These are phyloP conservation scores for Maccullochella peelii DNA, from an alignment of 2,113 vertebrate species.

Conservation along the genomic window DNA sequence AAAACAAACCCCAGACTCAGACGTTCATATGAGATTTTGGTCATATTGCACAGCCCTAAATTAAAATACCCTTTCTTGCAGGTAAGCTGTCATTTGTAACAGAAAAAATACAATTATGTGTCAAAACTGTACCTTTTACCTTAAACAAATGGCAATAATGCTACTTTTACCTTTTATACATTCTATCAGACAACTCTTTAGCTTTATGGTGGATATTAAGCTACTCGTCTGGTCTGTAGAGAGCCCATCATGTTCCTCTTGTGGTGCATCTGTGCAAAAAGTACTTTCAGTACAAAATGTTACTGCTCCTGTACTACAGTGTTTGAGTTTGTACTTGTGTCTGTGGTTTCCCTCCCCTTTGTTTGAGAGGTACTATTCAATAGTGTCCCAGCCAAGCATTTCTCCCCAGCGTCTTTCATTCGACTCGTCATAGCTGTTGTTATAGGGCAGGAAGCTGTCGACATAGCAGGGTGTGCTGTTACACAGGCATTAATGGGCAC, in stretches of 20 bases:
- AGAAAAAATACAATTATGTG: too few relatives aligned
- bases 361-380: conserved; percentile 23
- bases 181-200: not conserved
- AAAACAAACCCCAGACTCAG: too few relatives aligned
- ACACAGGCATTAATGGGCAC: conserved; percentile 56
- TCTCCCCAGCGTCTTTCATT: conserved; percentile 32
- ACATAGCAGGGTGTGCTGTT: conserved; percentile 70
- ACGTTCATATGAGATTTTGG: too few relatives aligned
- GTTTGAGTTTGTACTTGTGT: not conserved
- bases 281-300: not conserved
- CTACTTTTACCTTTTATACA: not conserved
- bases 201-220: not conserved
- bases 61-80: too few relatives aligned
- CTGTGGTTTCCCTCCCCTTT: not conserved
- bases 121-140: too few relatives aligned
- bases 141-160: too few relatives aligned
- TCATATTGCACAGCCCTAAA: too few relatives aligned
- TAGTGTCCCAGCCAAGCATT: not conserved
- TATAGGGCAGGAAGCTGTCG: conserved; percentile 60
- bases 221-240: not conserved
- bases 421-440: conserved; percentile 51
- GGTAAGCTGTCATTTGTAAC: too few relatives aligned
- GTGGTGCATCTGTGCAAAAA: not conserved
- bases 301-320: not conserved
- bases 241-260: not conserved